Evolutionary conservation across 2,888 invertebrate genomes (phyloP).

Genomic region (Micoletzkya japonica): DNA sequence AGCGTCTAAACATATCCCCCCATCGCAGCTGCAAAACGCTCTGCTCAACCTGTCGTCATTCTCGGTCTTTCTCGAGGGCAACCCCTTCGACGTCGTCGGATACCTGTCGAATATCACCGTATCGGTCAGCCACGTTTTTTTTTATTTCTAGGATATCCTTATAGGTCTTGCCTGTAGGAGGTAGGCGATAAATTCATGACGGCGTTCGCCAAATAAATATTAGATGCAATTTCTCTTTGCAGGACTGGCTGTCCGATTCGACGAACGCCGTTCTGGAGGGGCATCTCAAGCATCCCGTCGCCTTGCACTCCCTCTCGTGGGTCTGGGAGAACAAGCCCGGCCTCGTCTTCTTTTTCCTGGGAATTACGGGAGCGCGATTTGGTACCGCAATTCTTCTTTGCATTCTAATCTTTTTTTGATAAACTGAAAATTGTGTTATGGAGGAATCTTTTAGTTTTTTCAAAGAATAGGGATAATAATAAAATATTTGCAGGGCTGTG

Average conservation of each 20-base stretch:
- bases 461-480: neutral
- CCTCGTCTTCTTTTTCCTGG: slow-evolving; percentile 56
- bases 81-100: slow-evolving; percentile 47
- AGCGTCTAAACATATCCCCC: neutral
- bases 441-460: neutral
- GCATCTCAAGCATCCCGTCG: neutral
- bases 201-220: neutral
- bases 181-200: neutral
- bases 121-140: neutral
- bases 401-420: neutral
- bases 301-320: neutral
- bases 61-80: slow-evolving; percentile 53
- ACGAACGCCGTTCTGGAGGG: neutral
- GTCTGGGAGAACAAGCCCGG: slow-evolving; percentile 30
- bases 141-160: neutral
- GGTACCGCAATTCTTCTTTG: slow-evolving; percentile 27
- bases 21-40: slow-evolving; percentile 52
- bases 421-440: neutral
- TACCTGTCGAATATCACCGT: slow-evolving; percentile 32
- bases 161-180: neutral
- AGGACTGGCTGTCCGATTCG: neutral
- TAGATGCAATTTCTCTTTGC: neutral
- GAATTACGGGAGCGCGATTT: slow-evolving; percentile 52
- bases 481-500: slow-evolving; percentile 47
- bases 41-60: slow-evolving; percentile 46